Percentiles rank a stretch among this genome's conserved stretches.
phyloP scores from a whole-genome alignment of 2,888 invertebrate species.

The Pandemis cinnamomeana region DNA sequence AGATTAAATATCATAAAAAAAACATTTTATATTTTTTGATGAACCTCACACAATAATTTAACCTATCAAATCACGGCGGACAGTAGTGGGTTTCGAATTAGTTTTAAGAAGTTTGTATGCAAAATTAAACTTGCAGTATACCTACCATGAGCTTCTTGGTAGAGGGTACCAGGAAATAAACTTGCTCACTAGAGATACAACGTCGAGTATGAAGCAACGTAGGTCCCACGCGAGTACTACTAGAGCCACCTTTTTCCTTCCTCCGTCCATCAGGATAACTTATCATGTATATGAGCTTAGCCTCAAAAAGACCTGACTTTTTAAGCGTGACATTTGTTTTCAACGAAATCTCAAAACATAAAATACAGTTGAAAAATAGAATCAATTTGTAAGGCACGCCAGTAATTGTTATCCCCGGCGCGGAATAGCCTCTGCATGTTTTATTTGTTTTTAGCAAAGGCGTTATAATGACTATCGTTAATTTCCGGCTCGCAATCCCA shows the following conservation, averaged over 20 bases:
- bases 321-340: not conserved
- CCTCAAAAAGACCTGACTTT: not conserved
- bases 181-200: not conserved
- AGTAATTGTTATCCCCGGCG: constrained; percentile 37
- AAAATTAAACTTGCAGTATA: not conserved
- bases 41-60: too few relatives aligned
- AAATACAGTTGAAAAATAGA: constrained; percentile 37
- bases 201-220: not conserved
- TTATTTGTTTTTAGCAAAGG: constrained; percentile 60
- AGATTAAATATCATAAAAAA: not conserved
- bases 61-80: not conserved
- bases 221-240: not conserved
- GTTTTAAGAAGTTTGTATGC: not conserved
- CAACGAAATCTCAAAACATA: constrained; percentile 13
- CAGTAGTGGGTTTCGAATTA: not conserved
- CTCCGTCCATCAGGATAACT: not conserved
- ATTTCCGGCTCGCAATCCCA: constrained; percentile 57
- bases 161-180: not conserved
- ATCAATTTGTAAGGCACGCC: constrained; percentile 38
- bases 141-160: not conserved
- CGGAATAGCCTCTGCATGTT: constrained; percentile 48
- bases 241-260: not conserved
- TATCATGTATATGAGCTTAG: not conserved
- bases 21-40: not conserved
- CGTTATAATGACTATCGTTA: constrained; percentile 60